Base-by-base conservation (phyloP, 2,797 vertebrate genomes). In the Sebastolobus alascanus region DNA sequence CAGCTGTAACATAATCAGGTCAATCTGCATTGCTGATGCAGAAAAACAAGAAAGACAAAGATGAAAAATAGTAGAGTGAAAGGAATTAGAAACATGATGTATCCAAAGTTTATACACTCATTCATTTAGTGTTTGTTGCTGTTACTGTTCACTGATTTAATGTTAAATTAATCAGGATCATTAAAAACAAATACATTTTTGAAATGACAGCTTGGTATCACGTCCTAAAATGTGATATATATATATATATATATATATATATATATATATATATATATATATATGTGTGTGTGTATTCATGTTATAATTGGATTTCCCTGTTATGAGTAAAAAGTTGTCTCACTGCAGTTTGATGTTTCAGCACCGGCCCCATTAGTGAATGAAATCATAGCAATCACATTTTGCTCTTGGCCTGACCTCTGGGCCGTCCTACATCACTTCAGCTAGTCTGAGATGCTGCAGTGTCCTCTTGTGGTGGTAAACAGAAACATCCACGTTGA, bases 381-480 rank as follows among this genome's bases (percentile, higher is more conserved):
- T 74, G 38, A 89, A 90, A 75, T 83, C 74, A 59, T 67, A 75
- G 50, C 63, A 67, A 79, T 84, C 61, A 63, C 60, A 54, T 79
- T 88, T 82, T 82, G 59, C 83, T 91, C 84, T 90, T 87, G 82
- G 72, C 54, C 68, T 89, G 80, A 90, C 87, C 77, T 87, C 70
- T 83, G 67, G 60, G 43, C 72, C 54, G 60, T 70, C 55, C 83
- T 80, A 54, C 52, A 54, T 80, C 67, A 27, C 18, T 54, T 75
- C 33, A 79, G 50, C 63, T 66, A 18, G 38, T 73, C 18, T 68
- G 20, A 69, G 18, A 74, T 74, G 3, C 83, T 74, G 58, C 80
- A 90, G 87, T 69, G 89, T 74, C 93, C 92, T 87, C 94, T 92
- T 70, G 89, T 93, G 93, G 87, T 29, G 46, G 64, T 25, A 46